Evolutionary conservation across 1,140 invertebrate genomes (phyloP), one percentile per base, ranked within the genome.

Genomic region (Chlorops oryzae): DNA sequence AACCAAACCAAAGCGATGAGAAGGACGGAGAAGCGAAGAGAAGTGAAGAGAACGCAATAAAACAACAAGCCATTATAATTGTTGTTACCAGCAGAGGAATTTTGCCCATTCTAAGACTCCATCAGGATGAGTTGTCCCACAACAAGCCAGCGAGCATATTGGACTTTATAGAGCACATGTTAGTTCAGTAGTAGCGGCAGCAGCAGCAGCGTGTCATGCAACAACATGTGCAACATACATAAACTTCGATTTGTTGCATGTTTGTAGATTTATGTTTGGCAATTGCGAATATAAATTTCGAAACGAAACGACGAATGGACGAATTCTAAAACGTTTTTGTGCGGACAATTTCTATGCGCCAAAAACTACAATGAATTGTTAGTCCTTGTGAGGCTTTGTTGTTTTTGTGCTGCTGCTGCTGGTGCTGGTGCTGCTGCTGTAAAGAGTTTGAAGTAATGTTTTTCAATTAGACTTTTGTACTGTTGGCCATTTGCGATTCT

Each of bases 261-360:
- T 47, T 49, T 59, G 5, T 17, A 50, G 49, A 50, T 50, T 50
- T 50, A 50, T 50, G 49, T 50, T 15, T 55, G 57, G 61, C 60
- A 59, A 63, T 62, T 66, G 61, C 63, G 63, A 63, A 67, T 66
- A 66, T 66, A 66, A 66, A 66, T 66, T 62, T 56, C 55, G 56
- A 59, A 66, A n/a, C n/a, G n/a, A n/a, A n/a, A n/a, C n/a, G n/a
- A n/a, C n/a, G n/a, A n/a, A n/a, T n/a, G n/a, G n/a, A n/a, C n/a
- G n/a, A n/a, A n/a, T n/a, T n/a, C n/a, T n/a, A n/a, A n/a, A n/a
- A n/a, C n/a, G n/a, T n/a, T n/a, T 66, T 66, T 61, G 66, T 66
- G 63, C 58, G 63, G 21, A 23, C 45, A 45, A 32, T 45, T 61
- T 63, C 63, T 66, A 63, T 65, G 63, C 63, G 61, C 59, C 63